A percentile compares a stretch with the other conserved stretches of the same genome.
phyloP scores from a whole-genome alignment of 2,113 vertebrate species.

The Phaethon lepturus region DNA sequence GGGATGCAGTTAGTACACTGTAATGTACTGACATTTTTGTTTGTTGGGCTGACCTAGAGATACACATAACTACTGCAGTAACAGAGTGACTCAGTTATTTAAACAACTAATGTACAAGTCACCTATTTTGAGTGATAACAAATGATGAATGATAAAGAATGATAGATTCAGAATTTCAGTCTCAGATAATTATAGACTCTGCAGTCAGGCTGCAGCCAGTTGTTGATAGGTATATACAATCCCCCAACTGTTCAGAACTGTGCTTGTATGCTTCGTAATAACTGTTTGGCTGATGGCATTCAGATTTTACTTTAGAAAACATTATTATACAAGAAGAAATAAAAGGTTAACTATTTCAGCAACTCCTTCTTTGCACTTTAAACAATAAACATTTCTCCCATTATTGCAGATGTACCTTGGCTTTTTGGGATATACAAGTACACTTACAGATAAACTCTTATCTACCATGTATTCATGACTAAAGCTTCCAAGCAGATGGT shows the following conservation, averaged over 20 bases:
- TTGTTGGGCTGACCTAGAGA: neutral
- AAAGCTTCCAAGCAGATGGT: neutral
- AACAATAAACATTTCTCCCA: neutral
- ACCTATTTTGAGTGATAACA: neutral
- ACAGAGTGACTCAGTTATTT: neutral
- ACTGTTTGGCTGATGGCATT: neutral
- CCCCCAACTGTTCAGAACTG: neutral
- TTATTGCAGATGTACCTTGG: neutral
- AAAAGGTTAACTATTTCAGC: neutral
- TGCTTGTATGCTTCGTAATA: neutral
- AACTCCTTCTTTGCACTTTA: neutral
- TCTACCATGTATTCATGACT: neutral
- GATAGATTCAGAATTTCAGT: neutral
- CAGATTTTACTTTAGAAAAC: slow-evolving; percentile 16
- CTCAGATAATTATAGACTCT: slow-evolving; percentile 1
- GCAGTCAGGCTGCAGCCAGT: neutral
- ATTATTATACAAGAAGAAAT: slow-evolving; percentile 14
- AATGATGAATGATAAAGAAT: neutral
- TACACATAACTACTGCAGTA: neutral
- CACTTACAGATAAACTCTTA: neutral
- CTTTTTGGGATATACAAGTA: neutral
- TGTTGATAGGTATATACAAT: neutral
- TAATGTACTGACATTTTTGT: neutral
- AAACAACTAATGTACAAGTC: neutral
- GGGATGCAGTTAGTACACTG: neutral